Evolutionary conservation across 2,888 invertebrate genomes (phyloP).

Genomic region (Nephrotoma flavescens): DNA sequence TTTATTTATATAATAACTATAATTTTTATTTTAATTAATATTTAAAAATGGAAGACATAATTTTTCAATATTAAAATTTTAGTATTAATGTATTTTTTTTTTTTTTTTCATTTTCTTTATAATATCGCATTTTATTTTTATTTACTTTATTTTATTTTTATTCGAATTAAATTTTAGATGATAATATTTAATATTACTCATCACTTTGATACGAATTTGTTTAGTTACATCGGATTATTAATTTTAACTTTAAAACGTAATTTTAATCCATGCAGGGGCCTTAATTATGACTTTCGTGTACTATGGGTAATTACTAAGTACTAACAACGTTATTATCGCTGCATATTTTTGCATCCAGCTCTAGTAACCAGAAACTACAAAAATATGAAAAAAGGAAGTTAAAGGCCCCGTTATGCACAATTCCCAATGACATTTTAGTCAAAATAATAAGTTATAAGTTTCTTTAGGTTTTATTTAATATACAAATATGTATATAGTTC

Average conservation of each 20-base stretch:
- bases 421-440: neutral
- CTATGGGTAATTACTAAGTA: too few species aligned
- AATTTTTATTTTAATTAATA: neutral
- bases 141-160: neutral
- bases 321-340: too few species aligned
- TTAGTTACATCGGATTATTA: neutral
- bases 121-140: neutral
- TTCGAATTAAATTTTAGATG: neutral
- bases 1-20: neutral
- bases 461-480: neutral
- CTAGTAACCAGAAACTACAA: too few species aligned
- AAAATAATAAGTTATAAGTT: neutral
- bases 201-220: neutral
- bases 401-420: neutral
- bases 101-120: neutral
- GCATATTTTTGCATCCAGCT: too few species aligned
- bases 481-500: neutral
- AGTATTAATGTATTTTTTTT: neutral
- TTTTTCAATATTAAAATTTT: neutral
- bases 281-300: too few species aligned
- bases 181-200: neutral
- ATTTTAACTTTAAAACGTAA: neutral
- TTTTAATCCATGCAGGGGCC: neutral
- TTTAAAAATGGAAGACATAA: neutral
- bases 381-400: too few species aligned